These are phyloP conservation scores for Oryzias javanicus DNA, from an alignment of 2,113 vertebrate genomes.

Conservation along the genomic window DNA sequence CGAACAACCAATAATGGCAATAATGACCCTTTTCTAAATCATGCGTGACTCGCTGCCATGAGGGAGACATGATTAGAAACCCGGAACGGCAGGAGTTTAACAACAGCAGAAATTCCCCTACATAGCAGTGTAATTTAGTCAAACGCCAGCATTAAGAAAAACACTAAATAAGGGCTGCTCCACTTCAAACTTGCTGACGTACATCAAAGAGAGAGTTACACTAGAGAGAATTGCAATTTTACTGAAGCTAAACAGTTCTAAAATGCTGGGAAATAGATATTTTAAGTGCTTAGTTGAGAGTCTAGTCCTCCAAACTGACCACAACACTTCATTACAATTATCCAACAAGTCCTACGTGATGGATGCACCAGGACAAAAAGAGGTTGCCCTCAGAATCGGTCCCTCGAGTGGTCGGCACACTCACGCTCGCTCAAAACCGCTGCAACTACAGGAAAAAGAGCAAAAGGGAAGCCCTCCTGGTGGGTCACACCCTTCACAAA, in stretches of 20 bases:
- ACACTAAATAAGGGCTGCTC: constrained; percentile 1
- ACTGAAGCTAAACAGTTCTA: too few species aligned
- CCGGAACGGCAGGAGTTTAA: constrained; percentile 21
- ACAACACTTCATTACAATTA: too few species aligned
- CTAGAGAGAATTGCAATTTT: too few species aligned
- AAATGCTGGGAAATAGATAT: too few species aligned
- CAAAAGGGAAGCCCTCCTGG: constrained; percentile 61
- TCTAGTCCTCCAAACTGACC: too few species aligned
- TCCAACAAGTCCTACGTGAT: neutral
- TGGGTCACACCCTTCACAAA: constrained; percentile 77
- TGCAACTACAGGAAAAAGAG: constrained; percentile 38
- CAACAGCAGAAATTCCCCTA: constrained; percentile 30
- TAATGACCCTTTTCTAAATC: constrained; percentile 34
- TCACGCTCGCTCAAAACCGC: constrained; percentile 2
- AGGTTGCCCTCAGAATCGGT: constrained; percentile 20
- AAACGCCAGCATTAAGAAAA: neutral
- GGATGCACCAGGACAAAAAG: constrained; percentile 10
- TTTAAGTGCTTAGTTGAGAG: too few species aligned
- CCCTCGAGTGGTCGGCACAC: constrained; percentile 9
- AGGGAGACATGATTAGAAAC: constrained; percentile 10
- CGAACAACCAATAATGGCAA: constrained; percentile 27
- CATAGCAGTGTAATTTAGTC: neutral
- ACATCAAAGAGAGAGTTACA: too few species aligned
- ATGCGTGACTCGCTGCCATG: constrained; percentile 20
- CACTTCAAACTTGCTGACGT: constrained; percentile 8